Base-by-base conservation (phyloP, 2,888 invertebrate genomes). In the Frankliniella fusca region DNA sequence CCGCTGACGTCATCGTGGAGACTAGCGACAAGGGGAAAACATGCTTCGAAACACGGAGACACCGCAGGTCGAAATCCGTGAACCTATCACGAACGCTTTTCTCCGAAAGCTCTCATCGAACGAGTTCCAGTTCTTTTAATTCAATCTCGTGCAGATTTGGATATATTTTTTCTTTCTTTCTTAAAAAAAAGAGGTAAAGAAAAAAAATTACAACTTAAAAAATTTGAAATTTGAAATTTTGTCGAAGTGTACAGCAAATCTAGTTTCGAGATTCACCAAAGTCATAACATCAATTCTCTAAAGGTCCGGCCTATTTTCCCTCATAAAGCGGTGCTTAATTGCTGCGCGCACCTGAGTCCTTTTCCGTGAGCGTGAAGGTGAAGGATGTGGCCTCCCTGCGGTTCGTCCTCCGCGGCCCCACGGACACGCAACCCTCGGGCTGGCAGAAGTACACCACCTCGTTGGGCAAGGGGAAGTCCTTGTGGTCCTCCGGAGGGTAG, bases 371-470 rank as follows among this genome's bases (percentile, higher is more conserved):
- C 12, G 97, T 97, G 88, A 99, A 99, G 23, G 99, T 98, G 89
- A 99, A 99, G 23, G 98, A 98, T 49, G 96, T 95, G 81, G 97
- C 95, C 88, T 99, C 98, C 83, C 97, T 91, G 81, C 94, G 90
- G 65, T 93, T 93, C 28, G 95, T 93, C 84, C 95, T 92, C 85
- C 96, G 93, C 11, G 97, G 97, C 20, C 97, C 97, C 84, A 97
- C 95, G 84, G 94, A 95, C 84, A 94, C 94, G 88, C 99, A 99
- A 82, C 99, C 99, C 89, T 99, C 99, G 1, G 99, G 99, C 89
- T 99, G 99, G 87, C 99, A 99, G 90, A 99, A 99, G 89, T 97
- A 99, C 48, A 99, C 98, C 93, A 99, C 98, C 89, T 99, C 99
- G 87, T 97, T 91, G 0, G 99, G 98, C 86, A 99, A 90, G 0